Conservation (phyloP, 2,113 vertebrate genomes). For the Rhagologus leucostigma region DNA sequence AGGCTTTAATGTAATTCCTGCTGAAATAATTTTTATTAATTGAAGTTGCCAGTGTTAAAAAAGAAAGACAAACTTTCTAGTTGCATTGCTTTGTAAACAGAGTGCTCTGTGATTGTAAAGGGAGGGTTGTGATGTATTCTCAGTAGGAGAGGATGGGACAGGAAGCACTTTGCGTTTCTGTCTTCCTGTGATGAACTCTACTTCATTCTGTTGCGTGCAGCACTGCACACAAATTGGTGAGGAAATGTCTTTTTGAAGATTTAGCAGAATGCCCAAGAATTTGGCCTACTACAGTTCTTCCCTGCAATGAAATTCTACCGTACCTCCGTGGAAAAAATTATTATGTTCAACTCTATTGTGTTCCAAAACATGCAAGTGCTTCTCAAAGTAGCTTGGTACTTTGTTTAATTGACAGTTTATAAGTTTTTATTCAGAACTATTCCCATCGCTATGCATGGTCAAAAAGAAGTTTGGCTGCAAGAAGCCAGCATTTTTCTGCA, state of each 20-base stretch:
- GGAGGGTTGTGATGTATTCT: accelerated
- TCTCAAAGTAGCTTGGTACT: neutral
- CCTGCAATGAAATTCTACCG: neutral
- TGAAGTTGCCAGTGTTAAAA: neutral
- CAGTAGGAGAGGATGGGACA: neutral
- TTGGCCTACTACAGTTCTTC: neutral
- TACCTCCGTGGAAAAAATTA: neutral
- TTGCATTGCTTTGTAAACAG: neutral
- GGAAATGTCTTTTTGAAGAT: neutral
- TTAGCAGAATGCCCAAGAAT: neutral
- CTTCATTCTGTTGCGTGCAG: neutral
- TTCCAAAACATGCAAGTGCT: neutral
- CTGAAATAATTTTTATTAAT: neutral
- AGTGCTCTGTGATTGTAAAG: neutral
- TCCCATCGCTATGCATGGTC: neutral
- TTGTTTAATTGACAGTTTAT: neutral
- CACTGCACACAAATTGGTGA: neutral
- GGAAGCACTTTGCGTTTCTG: neutral
- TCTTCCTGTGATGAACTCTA: neutral
- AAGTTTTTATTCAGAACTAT: neutral
- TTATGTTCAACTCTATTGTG: neutral
- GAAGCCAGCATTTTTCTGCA: neutral
- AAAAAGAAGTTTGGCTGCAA: neutral
- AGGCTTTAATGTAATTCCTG: neutral
- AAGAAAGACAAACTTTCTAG: neutral